A percentile compares a stretch with the other conserved stretches of the same genome.
These are phyloP conservation scores for Archaeoteleia sp. DNA, from an alignment of 2,888 invertebrate genomes.

Conservation along the genomic window DNA sequence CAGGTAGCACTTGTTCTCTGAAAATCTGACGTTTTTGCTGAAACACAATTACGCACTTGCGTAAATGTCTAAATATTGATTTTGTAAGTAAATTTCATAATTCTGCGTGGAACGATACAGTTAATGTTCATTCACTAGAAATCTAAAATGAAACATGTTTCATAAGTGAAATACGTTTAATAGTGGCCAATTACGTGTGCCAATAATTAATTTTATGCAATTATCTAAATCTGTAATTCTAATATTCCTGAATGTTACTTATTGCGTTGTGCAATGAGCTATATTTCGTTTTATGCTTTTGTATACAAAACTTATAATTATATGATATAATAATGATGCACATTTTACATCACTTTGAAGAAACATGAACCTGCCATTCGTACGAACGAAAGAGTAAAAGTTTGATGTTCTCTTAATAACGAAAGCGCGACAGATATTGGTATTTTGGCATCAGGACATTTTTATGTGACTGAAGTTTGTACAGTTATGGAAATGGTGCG, in stretches of 20 bases:
- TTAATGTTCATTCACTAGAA: background rate
- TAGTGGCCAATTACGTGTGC: background rate
- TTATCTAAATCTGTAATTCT: background rate
- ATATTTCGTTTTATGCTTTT: constrained; percentile 16
- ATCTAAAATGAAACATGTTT: background rate
- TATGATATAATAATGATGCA: constrained; percentile 15
- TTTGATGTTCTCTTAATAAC: constrained; percentile 11
- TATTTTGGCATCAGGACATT: too few species aligned
- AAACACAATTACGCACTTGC: constrained; percentile 37
- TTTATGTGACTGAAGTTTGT: too few species aligned
- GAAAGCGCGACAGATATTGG: constrained; percentile 26
- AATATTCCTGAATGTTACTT: constrained; percentile 3
- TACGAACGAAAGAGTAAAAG: constrained; percentile 28
- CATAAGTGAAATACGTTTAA: background rate
- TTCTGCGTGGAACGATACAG: background rate
- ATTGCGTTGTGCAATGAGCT: constrained; percentile 10
- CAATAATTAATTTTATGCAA: background rate
- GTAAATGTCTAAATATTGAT: background rate
- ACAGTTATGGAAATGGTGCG: too few species aligned
- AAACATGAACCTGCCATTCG: constrained; percentile 23
- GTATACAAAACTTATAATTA: constrained; percentile 24
- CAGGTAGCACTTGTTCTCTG: constrained; percentile 79
- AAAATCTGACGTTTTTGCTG: constrained; percentile 80
- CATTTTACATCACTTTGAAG: constrained; percentile 26
- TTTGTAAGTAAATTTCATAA: background rate